phyloP scores from a whole-genome alignment of 2,797 vertebrate genomes.

The Sitta carolinensis region DNA sequence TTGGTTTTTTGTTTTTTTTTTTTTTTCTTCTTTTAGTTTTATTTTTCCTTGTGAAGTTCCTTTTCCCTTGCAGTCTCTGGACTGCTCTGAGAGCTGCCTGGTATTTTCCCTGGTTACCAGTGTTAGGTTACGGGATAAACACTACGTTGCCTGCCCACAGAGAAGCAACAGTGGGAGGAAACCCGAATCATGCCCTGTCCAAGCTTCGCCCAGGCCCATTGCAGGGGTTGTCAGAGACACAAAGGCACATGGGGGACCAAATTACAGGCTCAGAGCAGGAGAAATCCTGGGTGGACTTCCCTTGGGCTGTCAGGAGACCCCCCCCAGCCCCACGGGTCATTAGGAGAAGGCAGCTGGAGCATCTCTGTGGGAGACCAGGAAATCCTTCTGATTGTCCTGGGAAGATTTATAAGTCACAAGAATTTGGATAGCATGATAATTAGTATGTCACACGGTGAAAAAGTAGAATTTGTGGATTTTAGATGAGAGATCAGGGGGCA shows the following conservation, averaged over 20 bases:
- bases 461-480: no score
- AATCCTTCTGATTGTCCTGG: no score
- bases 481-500: no score
- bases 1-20: background rate
- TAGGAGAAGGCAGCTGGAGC: no score
- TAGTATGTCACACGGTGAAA: no score
- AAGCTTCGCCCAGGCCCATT: background rate
- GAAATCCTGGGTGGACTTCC: background rate
- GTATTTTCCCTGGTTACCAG: background rate
- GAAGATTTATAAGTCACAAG: no score
- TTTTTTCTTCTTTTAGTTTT: background rate
- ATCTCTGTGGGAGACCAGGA: no score
- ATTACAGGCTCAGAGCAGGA: background rate
- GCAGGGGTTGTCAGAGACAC: background rate
- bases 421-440: no score
- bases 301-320: no score
- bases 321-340: no score
- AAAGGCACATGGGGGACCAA: background rate
- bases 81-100: background rate
- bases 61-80: background rate
- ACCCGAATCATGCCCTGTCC: background rate
- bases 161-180: background rate
- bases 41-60: background rate
- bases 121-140: background rate
- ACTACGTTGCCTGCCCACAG: fast-evolving